Conservation (phyloP, 53 echinoderm and acorn worm genomes). For the Paracentrotus lividus region DNA sequence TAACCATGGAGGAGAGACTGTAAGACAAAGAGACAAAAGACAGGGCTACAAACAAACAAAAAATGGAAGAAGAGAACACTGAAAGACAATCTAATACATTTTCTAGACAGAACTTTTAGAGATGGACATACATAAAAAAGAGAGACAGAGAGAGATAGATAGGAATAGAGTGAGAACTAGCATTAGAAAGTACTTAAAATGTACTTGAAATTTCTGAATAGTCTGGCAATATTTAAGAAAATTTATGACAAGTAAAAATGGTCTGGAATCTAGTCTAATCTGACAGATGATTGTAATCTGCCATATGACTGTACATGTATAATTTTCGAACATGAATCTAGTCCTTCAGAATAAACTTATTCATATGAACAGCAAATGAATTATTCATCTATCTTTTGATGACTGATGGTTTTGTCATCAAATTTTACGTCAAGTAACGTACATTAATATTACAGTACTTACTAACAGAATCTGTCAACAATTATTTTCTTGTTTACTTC, state of each 20-base stretch:
- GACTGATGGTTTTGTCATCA: conserved; percentile 50
- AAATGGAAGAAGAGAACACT: background rate
- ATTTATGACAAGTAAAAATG: background rate
- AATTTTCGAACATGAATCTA: background rate
- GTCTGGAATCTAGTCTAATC: background rate
- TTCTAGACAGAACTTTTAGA: background rate
- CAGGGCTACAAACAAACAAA: background rate
- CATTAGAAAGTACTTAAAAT: background rate
- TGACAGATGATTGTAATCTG: background rate
- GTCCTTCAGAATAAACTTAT: background rate
- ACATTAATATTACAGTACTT: too few species aligned
- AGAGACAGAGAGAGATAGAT: background rate
- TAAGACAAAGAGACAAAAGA: background rate
- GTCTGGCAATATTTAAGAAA: background rate
- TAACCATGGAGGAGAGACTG: too few species aligned
- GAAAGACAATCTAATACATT: background rate
- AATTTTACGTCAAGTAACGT: background rate
- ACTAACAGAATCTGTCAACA: background rate
- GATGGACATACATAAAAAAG: background rate
- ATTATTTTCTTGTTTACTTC: background rate
- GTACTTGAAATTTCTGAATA: background rate
- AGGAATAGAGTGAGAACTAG: background rate
- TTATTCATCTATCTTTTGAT: conserved; percentile 16
- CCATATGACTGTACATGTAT: background rate
- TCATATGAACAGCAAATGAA: background rate